Evolutionary conservation across 2,888 invertebrate species (phyloP).

Genomic region (Entomobrya multifasciata): DNA sequence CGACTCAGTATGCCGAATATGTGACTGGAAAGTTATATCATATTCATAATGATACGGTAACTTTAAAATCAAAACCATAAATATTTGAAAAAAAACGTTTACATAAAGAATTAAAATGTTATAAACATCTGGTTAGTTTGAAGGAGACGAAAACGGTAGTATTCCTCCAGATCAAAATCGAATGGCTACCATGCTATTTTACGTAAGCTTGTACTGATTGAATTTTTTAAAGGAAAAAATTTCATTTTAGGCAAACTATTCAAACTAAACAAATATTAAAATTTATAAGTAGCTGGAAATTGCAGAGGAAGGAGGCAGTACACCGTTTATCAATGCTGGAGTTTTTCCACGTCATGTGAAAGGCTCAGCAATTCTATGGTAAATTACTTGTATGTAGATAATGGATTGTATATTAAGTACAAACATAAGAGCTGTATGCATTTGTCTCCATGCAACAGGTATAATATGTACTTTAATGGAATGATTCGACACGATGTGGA

Average conservation of each 20-base stretch:
- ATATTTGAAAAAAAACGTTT: neutral
- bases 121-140: neutral
- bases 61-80: neutral
- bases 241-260: neutral
- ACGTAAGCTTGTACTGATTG: neutral
- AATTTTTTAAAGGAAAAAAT: neutral
- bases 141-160: neutral
- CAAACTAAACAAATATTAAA: neutral
- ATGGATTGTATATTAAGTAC: neutral
- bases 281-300: neutral
- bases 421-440: neutral
- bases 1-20: neutral
- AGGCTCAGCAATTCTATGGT: neutral
- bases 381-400: neutral
- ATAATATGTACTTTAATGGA: conserved; percentile 29
- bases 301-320: neutral
- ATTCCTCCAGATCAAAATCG: neutral
- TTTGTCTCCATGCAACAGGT: neutral
- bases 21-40: neutral
- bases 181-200: neutral
- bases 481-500: neutral
- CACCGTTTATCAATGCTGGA: neutral
- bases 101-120: neutral
- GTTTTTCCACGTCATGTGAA: neutral
- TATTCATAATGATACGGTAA: neutral